Evolutionary conservation across 1,140 invertebrate genomes (phyloP).

Genomic region (Saxidomus purpurata): DNA sequence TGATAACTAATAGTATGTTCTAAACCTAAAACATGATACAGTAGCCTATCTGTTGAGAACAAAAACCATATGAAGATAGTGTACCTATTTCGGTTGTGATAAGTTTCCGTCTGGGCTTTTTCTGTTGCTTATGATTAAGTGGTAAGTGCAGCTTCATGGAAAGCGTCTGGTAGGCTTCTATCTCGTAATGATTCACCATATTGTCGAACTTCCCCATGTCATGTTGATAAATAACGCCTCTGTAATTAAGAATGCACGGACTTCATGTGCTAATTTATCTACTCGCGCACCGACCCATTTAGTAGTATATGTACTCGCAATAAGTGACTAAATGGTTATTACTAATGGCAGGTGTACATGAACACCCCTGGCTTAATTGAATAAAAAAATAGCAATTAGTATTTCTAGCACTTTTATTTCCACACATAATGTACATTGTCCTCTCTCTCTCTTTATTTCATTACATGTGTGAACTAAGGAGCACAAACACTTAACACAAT

Average conservation of each 20-base stretch:
- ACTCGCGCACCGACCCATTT: too few species aligned
- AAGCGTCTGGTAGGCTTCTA: constrained; percentile 64
- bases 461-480: too few species aligned
- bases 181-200: constrained; percentile 69
- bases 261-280: too few species aligned
- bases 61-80: neutral
- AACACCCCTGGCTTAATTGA: too few species aligned
- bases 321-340: too few species aligned
- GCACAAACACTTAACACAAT: too few species aligned
- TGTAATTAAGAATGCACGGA: constrained; percentile 28
- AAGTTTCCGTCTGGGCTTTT: constrained; percentile 46
- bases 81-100: constrained; percentile 68
- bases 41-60: neutral
- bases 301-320: too few species aligned
- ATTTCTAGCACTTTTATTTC: too few species aligned
- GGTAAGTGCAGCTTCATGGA: constrained; percentile 65
- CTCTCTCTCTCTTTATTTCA: too few species aligned
- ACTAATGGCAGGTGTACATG: too few species aligned
- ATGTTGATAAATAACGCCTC: constrained; percentile 59
- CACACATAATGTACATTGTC: too few species aligned
- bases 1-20: neutral
- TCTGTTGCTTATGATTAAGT: constrained; percentile 51
- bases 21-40: neutral
- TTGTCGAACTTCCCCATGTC: constrained; percentile 60
- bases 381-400: too few species aligned